Base-by-base conservation (phyloP, 2,888 invertebrate species). In the Hipparchia semele region DNA sequence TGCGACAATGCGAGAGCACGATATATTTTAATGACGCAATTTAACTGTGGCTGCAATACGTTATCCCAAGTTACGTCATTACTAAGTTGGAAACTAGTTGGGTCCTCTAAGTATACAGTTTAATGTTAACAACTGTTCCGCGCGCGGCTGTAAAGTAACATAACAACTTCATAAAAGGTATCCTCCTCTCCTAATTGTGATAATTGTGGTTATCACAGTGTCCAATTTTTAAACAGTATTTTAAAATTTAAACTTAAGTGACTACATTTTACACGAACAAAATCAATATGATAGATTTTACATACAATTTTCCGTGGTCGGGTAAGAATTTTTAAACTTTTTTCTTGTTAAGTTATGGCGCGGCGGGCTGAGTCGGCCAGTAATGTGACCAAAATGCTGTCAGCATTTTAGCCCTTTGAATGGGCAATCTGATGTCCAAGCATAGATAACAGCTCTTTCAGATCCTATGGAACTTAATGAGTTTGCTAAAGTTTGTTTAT, bases 21-120 rank as follows among this genome's bases (percentile, higher is more conserved):
- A 61, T 61, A 12, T 58, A 68, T 75, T 71, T 75, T 70, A 73
- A 73, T 73, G 73, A 51, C 67, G 62, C 46, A 72, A 73, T 67
- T 71, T 70, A 10, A 46, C 49, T 46, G 62, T 67, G 68, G 65
- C 68, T 69, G 68, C 64, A 68, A 74, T 72, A 74, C 61, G 71
- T 73, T 68, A 72, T 69, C 33, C 73, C 33, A 77, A 77, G 75
- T 77, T 77, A 56, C 67, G 68, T 74, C 76, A 74, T 76, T 76
- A 78, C 75, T 49, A 74, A 78, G 74, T 77, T 78, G 67, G 68
- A n/a, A 74, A 75, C 76, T 78, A 78, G 72, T 74, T 72, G 60
- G 74, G 66, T 73, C 70, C 68, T 75, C 76, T 70, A 72, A 76
- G 77, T 74, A 69, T 58, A 72, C 70, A 74, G 65, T 76, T 73